phyloP scores from a whole-genome alignment of 1,140 invertebrate species.

The Hesperophylax magnus region DNA sequence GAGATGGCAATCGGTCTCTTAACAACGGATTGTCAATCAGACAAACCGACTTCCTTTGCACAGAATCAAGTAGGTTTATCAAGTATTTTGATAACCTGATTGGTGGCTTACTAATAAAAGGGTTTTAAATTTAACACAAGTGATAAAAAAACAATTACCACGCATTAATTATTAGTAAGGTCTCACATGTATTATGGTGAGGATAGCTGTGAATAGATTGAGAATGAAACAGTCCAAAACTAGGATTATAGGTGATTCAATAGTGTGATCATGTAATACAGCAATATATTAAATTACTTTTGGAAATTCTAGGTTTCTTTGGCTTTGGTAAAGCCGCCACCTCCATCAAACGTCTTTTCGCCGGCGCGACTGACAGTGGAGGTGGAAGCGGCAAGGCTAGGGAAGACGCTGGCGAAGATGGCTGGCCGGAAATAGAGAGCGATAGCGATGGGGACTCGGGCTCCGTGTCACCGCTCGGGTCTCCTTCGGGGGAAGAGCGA shows the following conservation, averaged over 20 bases:
- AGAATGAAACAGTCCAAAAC: background rate
- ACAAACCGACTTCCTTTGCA: no score
- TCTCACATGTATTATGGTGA: no score
- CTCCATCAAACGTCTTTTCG: conserved; percentile 42
- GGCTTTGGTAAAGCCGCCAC: background rate
- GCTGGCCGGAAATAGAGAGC: background rate
- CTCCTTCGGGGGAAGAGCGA: conserved; percentile 52
- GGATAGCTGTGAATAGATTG: no score
- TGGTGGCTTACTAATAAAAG: no score
- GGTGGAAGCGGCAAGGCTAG: background rate
- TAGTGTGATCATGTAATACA: background rate
- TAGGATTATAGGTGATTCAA: background rate
- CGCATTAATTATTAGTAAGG: no score
- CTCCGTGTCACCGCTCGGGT: conserved; percentile 31
- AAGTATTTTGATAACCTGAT: no score
- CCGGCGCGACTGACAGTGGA: background rate
- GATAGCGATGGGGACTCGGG: background rate
- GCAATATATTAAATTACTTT: background rate
- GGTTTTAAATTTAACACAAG: no score
- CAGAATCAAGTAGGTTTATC: no score
- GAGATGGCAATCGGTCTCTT: no score
- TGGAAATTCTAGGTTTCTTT: conserved; percentile 18
- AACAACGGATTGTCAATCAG: no score
- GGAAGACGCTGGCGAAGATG: background rate
- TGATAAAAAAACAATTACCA: no score